These are phyloP conservation scores for Dendrolimus houi DNA, from an alignment of 2,888 invertebrate genomes.

Conservation along the genomic window DNA sequence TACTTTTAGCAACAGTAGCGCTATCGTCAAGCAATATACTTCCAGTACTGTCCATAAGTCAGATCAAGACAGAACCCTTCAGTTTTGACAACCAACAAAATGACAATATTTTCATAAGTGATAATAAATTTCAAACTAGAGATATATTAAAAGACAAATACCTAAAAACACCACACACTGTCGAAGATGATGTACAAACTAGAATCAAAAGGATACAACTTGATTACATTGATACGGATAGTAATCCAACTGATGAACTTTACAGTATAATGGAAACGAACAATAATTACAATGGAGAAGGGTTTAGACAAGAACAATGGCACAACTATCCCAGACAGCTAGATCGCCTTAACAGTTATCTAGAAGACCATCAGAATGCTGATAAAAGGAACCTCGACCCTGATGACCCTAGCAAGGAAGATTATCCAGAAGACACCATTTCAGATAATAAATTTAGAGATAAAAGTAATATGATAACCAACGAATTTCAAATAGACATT, in stretches of 20 bases:
- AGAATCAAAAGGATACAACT: constrained; percentile 13
- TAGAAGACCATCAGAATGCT: constrained; percentile 24
- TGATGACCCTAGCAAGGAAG: constrained; percentile 28
- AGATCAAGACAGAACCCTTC: constrained; percentile 31
- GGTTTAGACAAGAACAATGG: constrained; percentile 60
- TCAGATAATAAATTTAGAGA: constrained; percentile 8
- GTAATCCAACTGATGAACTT: constrained; percentile 28
- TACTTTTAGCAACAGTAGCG: constrained; percentile 51
- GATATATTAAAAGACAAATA: constrained; percentile 39
- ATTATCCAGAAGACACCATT: constrained; percentile 14
- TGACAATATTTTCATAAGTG: constrained; percentile 50
- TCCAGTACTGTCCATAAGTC: constrained; percentile 39
- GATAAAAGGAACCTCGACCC: constrained; percentile 34
- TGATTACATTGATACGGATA: constrained; percentile 23
- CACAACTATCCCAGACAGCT: constrained; percentile 61
- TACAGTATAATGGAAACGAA: constrained; percentile 30
- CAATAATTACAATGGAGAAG: constrained; percentile 43
- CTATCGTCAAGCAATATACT: constrained; percentile 58
- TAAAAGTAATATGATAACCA: constrained; percentile 22
- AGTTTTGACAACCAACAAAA: constrained; percentile 36
- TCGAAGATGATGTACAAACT: constrained; percentile 10
- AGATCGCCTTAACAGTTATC: constrained; percentile 48
- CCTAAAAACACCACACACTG: constrained; percentile 28
- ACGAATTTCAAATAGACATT: constrained; percentile 32
- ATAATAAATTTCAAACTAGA: constrained; percentile 35